These are phyloP conservation scores for Liopterus haemorrhoidalis DNA, from an alignment of 2,888 invertebrate species.

Conservation along the genomic window DNA sequence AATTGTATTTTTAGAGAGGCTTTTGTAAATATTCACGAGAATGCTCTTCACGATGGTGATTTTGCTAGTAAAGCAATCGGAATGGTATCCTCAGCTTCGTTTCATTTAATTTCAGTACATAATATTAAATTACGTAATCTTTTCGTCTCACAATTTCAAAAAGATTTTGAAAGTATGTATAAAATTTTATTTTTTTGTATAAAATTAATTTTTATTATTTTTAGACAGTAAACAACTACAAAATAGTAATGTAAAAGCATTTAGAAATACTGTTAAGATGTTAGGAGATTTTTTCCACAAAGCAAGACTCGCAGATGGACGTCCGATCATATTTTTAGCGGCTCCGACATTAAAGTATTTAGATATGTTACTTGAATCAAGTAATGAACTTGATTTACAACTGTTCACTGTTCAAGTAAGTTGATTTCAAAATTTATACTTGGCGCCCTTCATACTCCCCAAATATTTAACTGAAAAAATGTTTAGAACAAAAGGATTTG, in stretches of 20 bases:
- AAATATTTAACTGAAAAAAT: neutral
- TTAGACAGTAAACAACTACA: conserved; percentile 32
- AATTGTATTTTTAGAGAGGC: conserved; percentile 36
- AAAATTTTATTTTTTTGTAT: conserved; percentile 2
- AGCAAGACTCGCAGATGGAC: conserved; percentile 36
- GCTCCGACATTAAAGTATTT: conserved; percentile 42
- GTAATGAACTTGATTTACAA: conserved; percentile 42
- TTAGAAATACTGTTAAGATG: conserved; percentile 43
- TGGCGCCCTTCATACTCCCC: no score
- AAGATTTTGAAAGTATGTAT: conserved; percentile 38
- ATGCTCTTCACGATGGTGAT: conserved; percentile 37
- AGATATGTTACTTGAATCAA: conserved; percentile 43
- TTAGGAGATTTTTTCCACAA: conserved; percentile 43
- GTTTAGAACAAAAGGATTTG: neutral
- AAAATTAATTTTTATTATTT: conserved; percentile 5
- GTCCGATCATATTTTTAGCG: conserved; percentile 34
- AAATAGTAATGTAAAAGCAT: conserved; percentile 33
- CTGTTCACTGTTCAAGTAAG: conserved; percentile 44
- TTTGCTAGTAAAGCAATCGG: conserved; percentile 40
- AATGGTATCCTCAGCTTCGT: conserved; percentile 40
- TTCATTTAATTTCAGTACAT: conserved; percentile 33
- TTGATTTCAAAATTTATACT: neutral
- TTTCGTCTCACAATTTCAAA: conserved; percentile 40
- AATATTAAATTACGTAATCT: conserved; percentile 31
- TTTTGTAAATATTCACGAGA: conserved; percentile 38